Evolutionary conservation across 2,797 vertebrate species (phyloP).

Genomic region (Eutrigla gurnardus): DNA sequence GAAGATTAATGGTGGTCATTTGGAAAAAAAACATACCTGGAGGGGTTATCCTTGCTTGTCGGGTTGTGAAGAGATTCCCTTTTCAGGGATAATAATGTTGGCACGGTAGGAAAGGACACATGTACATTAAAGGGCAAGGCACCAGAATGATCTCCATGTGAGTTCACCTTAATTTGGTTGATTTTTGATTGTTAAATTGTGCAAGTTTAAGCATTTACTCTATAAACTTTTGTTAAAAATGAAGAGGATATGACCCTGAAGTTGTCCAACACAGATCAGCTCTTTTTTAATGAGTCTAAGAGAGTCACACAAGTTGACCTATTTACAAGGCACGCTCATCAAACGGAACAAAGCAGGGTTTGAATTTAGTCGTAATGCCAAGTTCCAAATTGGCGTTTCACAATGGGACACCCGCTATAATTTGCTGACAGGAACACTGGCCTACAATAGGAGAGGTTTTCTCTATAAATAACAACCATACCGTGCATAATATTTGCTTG

Average conservation of each 20-base stretch:
- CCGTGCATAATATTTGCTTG: background rate
- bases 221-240: background rate
- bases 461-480: background rate
- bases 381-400: conserved; percentile 29
- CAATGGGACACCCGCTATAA: conserved; percentile 17
- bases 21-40: conserved; percentile 17
- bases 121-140: conserved; percentile 6
- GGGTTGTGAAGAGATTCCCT: conserved; percentile 12
- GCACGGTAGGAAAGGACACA: conserved; percentile 6
- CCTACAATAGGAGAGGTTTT: background rate
- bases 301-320: conserved; percentile 27
- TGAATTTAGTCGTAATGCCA: conserved; percentile 21
- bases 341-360: conserved; percentile 30
- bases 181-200: background rate
- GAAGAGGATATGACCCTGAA: background rate
- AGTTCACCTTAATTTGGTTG: background rate
- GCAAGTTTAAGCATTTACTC: background rate
- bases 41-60: conserved; percentile 40
- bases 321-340: conserved; percentile 35
- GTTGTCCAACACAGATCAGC: conserved; percentile 22
- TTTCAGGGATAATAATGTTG: conserved; percentile 28
- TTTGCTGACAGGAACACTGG: conserved; percentile 10
- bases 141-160: background rate
- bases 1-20: conserved; percentile 57
- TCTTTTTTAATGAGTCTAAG: conserved; percentile 41